A percentile compares a stretch with the other conserved stretches of the same genome.
These are phyloP conservation scores for Drosophila merina DNA, from an alignment of 2,888 invertebrate species.

Conservation along the genomic window DNA sequence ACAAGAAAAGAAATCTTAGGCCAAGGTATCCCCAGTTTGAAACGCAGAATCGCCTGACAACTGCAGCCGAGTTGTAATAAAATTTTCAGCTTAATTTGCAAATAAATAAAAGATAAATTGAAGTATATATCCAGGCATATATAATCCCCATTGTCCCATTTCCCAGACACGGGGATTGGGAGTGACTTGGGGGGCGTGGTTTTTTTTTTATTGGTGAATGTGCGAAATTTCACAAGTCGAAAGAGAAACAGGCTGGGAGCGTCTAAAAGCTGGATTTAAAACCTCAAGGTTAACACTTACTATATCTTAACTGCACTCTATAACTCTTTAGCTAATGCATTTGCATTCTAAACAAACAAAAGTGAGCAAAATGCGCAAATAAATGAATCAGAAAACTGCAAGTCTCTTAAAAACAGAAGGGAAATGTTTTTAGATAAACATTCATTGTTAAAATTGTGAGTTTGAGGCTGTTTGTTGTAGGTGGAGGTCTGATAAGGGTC, in stretches of 20 bases:
- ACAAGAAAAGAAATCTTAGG: not conserved
- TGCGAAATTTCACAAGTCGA: slow-evolving; percentile 71
- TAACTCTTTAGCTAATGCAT: slow-evolving; percentile 15
- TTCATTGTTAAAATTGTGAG: not conserved
- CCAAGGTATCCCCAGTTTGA: slow-evolving; percentile 4
- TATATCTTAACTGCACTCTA: slow-evolving; percentile 13
- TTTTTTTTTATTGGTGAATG: slow-evolving; percentile 40
- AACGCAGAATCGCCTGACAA: slow-evolving; percentile 55
- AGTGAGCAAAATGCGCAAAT: slow-evolving; percentile 9
- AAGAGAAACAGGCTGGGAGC: slow-evolving; percentile 1
- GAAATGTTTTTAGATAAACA: slow-evolving; percentile 3
- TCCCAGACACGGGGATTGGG: slow-evolving; percentile 46
- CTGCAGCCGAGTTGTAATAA: slow-evolving; percentile 49
- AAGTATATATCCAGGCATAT: slow-evolving; percentile 51
- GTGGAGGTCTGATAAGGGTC: slow-evolving; percentile 20
- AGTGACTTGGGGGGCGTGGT: not conserved
- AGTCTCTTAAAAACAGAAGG: slow-evolving; percentile 14
- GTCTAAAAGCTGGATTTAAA: slow-evolving; percentile 17
- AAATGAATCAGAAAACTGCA: slow-evolving; percentile 20
- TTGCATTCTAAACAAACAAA: slow-evolving; percentile 25
- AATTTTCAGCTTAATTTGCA: slow-evolving; percentile 53
- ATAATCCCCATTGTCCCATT: slow-evolving; percentile 63
- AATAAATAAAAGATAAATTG: slow-evolving; percentile 70
- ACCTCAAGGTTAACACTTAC: slow-evolving; percentile 54
- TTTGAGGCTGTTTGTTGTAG: no score